Conservation (phyloP, 2,888 invertebrate species). For the Lasius platythorax region DNA sequence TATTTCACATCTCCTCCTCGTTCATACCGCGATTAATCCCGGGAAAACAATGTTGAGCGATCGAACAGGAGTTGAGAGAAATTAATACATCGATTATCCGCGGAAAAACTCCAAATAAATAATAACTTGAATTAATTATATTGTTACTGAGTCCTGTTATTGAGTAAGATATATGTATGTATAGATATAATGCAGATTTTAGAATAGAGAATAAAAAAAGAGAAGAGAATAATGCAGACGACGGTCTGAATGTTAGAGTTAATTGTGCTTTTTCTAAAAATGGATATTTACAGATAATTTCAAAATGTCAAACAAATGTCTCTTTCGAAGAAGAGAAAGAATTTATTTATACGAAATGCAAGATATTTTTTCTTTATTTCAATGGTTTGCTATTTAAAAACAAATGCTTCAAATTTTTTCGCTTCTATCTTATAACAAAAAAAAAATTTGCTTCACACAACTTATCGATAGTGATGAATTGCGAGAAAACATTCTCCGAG, state of each 20-base stretch:
- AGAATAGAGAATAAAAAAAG: neutral
- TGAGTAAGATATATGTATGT: neutral
- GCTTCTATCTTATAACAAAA: neutral
- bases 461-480: conserved; percentile 17
- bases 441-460: neutral
- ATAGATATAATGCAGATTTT: neutral
- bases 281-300: neutral
- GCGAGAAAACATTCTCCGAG: conserved; percentile 6
- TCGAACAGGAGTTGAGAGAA: neutral
- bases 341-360: neutral
- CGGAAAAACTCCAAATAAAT: neutral
- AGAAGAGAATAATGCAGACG: neutral
- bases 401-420: neutral
- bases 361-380: neutral
- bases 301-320: neutral
- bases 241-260: neutral
- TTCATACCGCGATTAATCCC: neutral
- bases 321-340: neutral
- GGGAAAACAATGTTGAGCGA: neutral
- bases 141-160: neutral
- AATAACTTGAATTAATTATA: neutral
- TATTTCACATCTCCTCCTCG: neutral
- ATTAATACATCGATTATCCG: neutral
- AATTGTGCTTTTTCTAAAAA: neutral
- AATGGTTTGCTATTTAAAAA: neutral